Evolutionary conservation across 2,888 invertebrate genomes (phyloP).

Genomic region (Xestia c-nigrum): DNA sequence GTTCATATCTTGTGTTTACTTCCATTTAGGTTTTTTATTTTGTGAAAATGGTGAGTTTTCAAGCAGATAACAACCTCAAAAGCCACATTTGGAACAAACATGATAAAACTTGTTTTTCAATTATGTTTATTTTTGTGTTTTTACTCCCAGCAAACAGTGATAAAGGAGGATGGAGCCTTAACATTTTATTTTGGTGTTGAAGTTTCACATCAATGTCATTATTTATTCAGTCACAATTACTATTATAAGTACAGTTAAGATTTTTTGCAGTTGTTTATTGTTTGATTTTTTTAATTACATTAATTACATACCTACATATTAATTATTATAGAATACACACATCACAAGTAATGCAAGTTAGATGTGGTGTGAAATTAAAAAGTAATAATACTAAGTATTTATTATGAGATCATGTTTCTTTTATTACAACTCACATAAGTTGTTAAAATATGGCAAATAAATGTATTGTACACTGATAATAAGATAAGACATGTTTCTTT

Average conservation of each 20-base stretch:
- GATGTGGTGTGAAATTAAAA: neutral
- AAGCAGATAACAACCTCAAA: conserved; percentile 25
- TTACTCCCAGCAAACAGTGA: conserved; percentile 1
- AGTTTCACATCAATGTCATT: neutral
- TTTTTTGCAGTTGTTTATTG: neutral
- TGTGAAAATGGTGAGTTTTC: conserved; percentile 11
- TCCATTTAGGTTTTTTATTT: conserved; percentile 13
- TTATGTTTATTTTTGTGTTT: conserved; percentile 24
- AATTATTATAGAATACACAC: neutral
- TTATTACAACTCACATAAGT: neutral
- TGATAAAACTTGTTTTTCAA: conserved; percentile 29
- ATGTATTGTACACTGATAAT: conserved; percentile 5
- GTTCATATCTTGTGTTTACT: conserved; percentile 26
- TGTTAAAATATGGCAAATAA: conserved; percentile 17
- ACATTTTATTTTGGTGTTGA: conserved; percentile 6
- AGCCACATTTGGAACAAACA: conserved; percentile 26
- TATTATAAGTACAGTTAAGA: neutral
- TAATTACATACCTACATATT: neutral
- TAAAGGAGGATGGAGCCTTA: neutral
- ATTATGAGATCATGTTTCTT: neutral
- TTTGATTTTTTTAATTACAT: neutral
- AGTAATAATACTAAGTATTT: conserved; percentile 4
- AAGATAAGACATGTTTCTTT: conserved; percentile 14
- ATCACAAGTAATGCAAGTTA: neutral
- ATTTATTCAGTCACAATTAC: neutral